Evolutionary conservation across 1,140 invertebrate genomes (phyloP), one percentile per base, ranked within the genome.

Genomic region (Papilio polytes): DNA sequence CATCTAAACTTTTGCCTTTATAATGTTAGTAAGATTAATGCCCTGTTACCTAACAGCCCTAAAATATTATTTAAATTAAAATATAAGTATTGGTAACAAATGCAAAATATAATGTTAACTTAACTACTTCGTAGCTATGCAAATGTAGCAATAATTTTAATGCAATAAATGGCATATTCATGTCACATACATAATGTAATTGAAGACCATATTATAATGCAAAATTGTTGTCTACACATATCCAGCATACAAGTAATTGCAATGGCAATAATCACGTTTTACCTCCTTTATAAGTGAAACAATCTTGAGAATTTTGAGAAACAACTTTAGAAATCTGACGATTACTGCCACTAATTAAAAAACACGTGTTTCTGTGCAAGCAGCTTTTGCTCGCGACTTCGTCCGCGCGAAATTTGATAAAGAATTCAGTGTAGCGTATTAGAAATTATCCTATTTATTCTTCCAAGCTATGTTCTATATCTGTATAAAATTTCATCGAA

Each of bases 151-250:
- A 36, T 31, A 70, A 70, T 70, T 70, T 6, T 26, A 63, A 3
- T 63, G 15, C 26, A 36, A 70, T 70, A 31, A 36, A 36, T 31
- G 13, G 22, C 63, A 70, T 36, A 26, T 13, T 66, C 59, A 66
- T 31, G 22, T 13, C 26, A 26, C 59, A 31, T 66, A 66, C 9
- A 66, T 4, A 4, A 31, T 22, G 20, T 66, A 66, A 26, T 26
- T 26, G 22, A 22, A 59, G 22, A 31, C 22, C 26, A 70, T 31
- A 70, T 70, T 31, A 15, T 36, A 31, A 70, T 7, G 13, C 63
- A 70, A 70, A 70, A 66, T 66, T 66, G 26, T 31, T 70, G 63
- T 70, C 15, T 70, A 70, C 8, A 2, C 26, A 63, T 70, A 18
- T 63, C 0, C 18, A 20, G n/a, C 53, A 10, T 63, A 10, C n/a